A percentile compares a stretch with the other conserved stretches of the same genome.
phyloP scores from a whole-genome alignment of 2,888 invertebrate genomes.

The Apamea crenata region DNA sequence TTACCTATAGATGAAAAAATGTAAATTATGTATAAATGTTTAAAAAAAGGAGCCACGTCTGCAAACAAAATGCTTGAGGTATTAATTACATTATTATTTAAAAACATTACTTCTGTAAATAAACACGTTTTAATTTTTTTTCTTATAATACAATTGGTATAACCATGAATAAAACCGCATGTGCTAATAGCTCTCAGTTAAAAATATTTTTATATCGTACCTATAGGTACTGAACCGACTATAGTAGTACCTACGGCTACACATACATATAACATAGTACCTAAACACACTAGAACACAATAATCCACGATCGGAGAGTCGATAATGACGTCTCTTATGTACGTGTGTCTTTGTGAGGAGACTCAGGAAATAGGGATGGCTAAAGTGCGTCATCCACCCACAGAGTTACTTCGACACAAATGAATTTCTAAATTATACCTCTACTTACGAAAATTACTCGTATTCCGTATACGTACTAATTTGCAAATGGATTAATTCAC shows the following conservation, averaged over 20 bases:
- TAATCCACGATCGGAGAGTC: constrained; percentile 77
- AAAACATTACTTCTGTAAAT: too few species aligned
- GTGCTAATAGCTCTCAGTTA: too few species aligned
- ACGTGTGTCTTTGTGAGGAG: constrained; percentile 78
- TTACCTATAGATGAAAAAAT: too few species aligned
- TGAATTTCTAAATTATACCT: constrained; percentile 32
- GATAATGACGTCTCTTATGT: constrained; percentile 79
- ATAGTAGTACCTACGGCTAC: background rate
- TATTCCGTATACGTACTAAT: constrained; percentile 30
- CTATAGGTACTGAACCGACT: background rate
- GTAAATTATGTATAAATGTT: too few species aligned
- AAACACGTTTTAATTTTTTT: too few species aligned
- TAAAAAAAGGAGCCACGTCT: too few species aligned
- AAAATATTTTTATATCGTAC: background rate
- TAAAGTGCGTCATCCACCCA: constrained; percentile 65
- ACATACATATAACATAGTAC: constrained; percentile 55
- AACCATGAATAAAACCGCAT: background rate
- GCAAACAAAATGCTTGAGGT: too few species aligned
- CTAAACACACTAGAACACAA: constrained; percentile 75
- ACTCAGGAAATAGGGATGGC: constrained; percentile 65
- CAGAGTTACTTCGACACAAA: constrained; percentile 38
- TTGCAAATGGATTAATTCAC: constrained; percentile 56
- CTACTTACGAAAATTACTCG: constrained; percentile 48
- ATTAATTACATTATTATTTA: background rate
- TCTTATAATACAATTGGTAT: too few species aligned